Evolutionary conservation across 2,113 vertebrate genomes (phyloP).

Genomic region (Chunga burmeisteri): DNA sequence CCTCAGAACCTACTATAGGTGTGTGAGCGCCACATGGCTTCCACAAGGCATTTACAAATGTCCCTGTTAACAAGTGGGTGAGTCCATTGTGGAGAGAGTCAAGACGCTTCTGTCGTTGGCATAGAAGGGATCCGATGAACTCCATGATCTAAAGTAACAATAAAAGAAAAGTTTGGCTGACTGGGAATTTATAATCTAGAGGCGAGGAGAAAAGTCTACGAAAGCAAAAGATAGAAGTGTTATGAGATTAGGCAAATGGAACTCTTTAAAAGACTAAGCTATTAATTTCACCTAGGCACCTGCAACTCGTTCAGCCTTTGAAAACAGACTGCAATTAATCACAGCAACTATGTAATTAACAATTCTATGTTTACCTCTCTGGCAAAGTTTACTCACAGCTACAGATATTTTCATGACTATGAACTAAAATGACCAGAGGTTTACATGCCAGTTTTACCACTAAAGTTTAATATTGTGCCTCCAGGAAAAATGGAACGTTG

Average conservation of each 20-base stretch:
- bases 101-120: slow-evolving; percentile 94
- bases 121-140: slow-evolving; percentile 87
- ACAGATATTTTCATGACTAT: background rate
- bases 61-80: slow-evolving; percentile 82
- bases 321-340: background rate
- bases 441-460: background rate
- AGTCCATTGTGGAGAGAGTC: slow-evolving; percentile 94
- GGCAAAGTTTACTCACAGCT: background rate
- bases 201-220: background rate
- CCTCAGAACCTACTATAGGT: slow-evolving; percentile 2
- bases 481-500: background rate
- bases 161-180: slow-evolving; percentile 82
- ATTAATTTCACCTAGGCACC: background rate
- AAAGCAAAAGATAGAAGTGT: background rate
- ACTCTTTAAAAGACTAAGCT: background rate
- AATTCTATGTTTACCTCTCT: background rate
- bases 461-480: background rate
- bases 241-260: background rate
- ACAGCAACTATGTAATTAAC: background rate
- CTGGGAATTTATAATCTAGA: slow-evolving; percentile 41
- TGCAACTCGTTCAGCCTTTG: background rate
- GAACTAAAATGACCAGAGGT: background rate
- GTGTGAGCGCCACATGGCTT: slow-evolving; percentile 34
- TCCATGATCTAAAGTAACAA: slow-evolving; percentile 95
- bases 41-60: slow-evolving; percentile 59